Conservation (phyloP, 2,113 vertebrate species). For the Jacana jacana region DNA sequence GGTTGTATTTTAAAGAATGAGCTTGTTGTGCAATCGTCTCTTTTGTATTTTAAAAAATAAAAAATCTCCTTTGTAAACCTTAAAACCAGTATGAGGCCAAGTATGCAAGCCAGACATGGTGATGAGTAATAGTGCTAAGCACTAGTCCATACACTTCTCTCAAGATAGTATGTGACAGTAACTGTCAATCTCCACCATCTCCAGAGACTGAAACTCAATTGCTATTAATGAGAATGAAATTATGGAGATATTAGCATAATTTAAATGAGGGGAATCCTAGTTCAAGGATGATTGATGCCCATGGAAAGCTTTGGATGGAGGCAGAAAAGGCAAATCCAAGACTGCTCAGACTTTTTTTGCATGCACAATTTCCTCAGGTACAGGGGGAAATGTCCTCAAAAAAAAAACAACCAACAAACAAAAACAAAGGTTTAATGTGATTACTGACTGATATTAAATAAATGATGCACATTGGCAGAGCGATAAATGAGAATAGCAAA, state of each 20-base stretch:
- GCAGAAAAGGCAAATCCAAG: background rate
- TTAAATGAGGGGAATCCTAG: background rate
- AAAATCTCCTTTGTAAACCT: background rate
- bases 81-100: background rate
- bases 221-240: background rate
- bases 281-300: slow-evolving; percentile 17
- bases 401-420: background rate
- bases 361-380: background rate
- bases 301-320: background rate
- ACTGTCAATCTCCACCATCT: background rate
- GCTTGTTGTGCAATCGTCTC: background rate
- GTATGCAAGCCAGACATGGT: background rate
- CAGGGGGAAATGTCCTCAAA: background rate
- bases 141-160: background rate
- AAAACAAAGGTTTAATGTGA: background rate
- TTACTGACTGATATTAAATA: background rate
- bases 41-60: background rate
- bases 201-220: background rate
- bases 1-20: background rate
- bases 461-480: background rate
- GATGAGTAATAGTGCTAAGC: background rate
- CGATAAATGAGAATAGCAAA: background rate
- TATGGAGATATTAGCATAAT: background rate
- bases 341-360: background rate
- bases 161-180: background rate